phyloP scores from a whole-genome alignment of 2,888 invertebrate species.

The Tiliacea aurago region DNA sequence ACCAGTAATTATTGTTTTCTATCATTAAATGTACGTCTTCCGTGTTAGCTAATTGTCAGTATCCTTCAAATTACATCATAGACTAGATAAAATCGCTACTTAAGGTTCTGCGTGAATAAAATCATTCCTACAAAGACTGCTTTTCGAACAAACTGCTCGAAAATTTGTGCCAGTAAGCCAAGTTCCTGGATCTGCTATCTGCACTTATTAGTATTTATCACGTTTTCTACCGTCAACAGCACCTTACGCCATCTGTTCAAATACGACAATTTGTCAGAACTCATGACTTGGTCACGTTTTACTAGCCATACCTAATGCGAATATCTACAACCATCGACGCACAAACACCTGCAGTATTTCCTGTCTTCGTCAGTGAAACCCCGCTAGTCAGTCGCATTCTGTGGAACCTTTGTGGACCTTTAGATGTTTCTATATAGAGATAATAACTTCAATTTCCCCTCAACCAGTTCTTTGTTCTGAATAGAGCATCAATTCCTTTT shows the following conservation, averaged over 20 bases:
- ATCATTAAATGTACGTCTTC: slow-evolving; percentile 81
- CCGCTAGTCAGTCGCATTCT: not conserved
- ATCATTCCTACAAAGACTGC: not conserved
- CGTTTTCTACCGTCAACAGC: slow-evolving; percentile 9
- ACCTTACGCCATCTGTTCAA: slow-evolving; percentile 42
- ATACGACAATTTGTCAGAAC: slow-evolving; percentile 31
- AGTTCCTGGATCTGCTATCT: slow-evolving; percentile 2
- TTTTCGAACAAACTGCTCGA: not conserved
- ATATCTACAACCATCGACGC: slow-evolving; percentile 5
- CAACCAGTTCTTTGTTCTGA: not conserved
- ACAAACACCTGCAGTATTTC: slow-evolving; percentile 16
- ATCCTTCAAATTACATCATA: slow-evolving; percentile 80
- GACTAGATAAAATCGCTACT: slow-evolving; percentile 60
- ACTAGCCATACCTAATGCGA: not conserved
- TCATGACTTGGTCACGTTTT: slow-evolving; percentile 29
- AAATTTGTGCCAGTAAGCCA: not conserved
- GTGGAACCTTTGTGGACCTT: not conserved
- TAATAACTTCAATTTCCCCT: not conserved
- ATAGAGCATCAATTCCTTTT: not conserved
- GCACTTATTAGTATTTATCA: slow-evolving; percentile 17
- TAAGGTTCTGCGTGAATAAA: slow-evolving; percentile 8
- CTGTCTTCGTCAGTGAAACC: not conserved
- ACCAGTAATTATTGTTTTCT: slow-evolving; percentile 78
- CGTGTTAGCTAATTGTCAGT: slow-evolving; percentile 80
- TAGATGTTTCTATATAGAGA: not conserved